Evolutionary conservation across 2,113 vertebrate species (phyloP).

Genomic region (Limanda limanda): DNA sequence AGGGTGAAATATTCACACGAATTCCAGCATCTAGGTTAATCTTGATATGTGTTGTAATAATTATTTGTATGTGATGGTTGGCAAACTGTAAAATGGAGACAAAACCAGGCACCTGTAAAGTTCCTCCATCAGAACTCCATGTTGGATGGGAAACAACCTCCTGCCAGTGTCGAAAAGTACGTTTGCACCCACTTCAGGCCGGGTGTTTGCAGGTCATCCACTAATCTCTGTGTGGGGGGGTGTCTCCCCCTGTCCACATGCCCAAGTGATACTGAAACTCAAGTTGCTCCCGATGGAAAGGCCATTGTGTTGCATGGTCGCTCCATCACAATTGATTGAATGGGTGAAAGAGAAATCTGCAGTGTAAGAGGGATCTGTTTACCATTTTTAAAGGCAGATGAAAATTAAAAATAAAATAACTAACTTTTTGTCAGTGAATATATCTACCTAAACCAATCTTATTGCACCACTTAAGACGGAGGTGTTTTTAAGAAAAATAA

Average conservation of each 20-base stretch:
- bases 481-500: not conserved
- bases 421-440: not conserved
- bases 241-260: not conserved
- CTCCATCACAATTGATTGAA: not conserved
- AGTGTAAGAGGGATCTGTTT: not conserved
- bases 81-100: not conserved
- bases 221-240: not conserved
- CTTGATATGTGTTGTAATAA: too few species aligned
- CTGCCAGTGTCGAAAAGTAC: too few species aligned
- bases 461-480: too few species aligned
- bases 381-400: not conserved
- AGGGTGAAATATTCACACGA: not conserved
- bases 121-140: not conserved
- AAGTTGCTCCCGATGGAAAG: not conserved
- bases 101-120: not conserved
- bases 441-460: not conserved
- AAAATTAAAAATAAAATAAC: too few species aligned
- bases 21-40: not conserved
- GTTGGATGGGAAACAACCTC: not conserved
- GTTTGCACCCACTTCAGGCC: too few species aligned
- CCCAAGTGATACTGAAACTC: not conserved
- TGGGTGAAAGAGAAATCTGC: not conserved
- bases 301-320: not conserved
- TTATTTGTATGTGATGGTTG: too few species aligned
- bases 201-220: not conserved